Percentiles rank a stretch among this genome's conserved stretches.
These are phyloP conservation scores for Okamejei kenojei DNA, from an alignment of 2,797 vertebrate genomes.

Conservation along the genomic window DNA sequence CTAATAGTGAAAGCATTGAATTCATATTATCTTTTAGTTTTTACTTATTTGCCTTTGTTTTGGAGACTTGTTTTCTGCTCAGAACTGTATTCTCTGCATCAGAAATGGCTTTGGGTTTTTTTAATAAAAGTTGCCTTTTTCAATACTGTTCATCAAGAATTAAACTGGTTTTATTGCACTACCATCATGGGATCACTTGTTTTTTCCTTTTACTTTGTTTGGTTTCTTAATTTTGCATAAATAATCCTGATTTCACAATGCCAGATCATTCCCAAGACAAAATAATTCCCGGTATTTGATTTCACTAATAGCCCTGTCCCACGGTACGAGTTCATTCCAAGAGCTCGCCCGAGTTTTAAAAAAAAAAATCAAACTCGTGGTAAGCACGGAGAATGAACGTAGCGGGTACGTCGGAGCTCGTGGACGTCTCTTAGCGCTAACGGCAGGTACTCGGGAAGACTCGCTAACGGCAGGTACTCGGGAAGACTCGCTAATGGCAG, in stretches of 20 bases:
- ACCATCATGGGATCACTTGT: conserved; percentile 47
- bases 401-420: too few relatives aligned
- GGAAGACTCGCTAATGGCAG: too few relatives aligned
- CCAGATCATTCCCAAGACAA: background rate
- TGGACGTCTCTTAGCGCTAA: too few relatives aligned
- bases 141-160: conserved; percentile 59
- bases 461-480: too few relatives aligned
- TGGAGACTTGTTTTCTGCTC: background rate
- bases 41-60: background rate
- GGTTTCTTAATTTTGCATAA: conserved; percentile 17
- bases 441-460: too few relatives aligned
- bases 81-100: conserved; percentile 46
- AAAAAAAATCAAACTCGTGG: too few relatives aligned
- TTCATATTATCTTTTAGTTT: background rate
- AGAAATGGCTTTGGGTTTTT: conserved; percentile 50
- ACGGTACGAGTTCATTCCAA: background rate
- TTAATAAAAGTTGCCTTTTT: conserved; percentile 59
- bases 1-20: background rate
- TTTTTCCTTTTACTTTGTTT: background rate
- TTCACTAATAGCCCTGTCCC: too few relatives aligned
- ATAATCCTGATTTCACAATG: background rate
- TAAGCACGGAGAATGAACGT: too few relatives aligned
- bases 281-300: background rate
- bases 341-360: background rate
- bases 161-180: conserved; percentile 56